phyloP scores from a whole-genome alignment of 2,888 invertebrate genomes.

The Cryptocheilus praepositus region DNA sequence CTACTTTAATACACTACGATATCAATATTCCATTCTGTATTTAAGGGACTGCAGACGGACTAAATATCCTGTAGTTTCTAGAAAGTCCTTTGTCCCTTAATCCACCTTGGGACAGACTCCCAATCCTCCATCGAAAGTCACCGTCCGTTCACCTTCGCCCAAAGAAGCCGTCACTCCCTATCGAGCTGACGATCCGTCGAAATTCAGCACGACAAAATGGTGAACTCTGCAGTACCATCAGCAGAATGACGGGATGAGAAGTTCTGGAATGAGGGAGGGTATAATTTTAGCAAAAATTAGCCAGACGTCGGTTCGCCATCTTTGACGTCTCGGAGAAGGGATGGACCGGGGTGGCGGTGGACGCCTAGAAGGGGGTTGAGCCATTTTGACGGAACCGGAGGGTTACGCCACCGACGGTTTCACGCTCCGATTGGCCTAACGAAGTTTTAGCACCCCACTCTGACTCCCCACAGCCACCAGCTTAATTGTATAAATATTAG shows the following conservation, averaged over 20 bases:
- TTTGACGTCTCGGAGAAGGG: slow-evolving; percentile 34
- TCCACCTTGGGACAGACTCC: no score
- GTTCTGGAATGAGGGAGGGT: slow-evolving; percentile 19
- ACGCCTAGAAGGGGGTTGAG: slow-evolving; percentile 29
- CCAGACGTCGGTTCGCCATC: slow-evolving; percentile 60
- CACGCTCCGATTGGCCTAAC: slow-evolving; percentile 70
- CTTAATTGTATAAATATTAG: slow-evolving; percentile 73
- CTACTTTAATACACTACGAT: no score
- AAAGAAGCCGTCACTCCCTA: neutral
- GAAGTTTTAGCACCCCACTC: slow-evolving; percentile 61
- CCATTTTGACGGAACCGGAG: slow-evolving; percentile 64
- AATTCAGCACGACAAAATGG: slow-evolving; percentile 5
- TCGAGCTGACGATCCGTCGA: neutral
- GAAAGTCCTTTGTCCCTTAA: no score
- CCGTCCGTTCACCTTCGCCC: neutral
- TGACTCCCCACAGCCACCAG: slow-evolving; percentile 51
- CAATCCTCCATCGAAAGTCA: neutral
- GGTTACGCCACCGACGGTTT: slow-evolving; percentile 64
- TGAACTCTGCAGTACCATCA: neutral
- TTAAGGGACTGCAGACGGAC: no score
- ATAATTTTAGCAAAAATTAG: slow-evolving; percentile 63
- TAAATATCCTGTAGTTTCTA: no score
- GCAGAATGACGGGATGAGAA: slow-evolving; percentile 1
- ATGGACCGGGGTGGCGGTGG: neutral
- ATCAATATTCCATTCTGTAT: no score